Percentiles rank a stretch among this genome's conserved stretches.
These are phyloP conservation scores for Elgaria multicarinata DNA, from an alignment of 2,113 vertebrate species.

Conservation along the genomic window DNA sequence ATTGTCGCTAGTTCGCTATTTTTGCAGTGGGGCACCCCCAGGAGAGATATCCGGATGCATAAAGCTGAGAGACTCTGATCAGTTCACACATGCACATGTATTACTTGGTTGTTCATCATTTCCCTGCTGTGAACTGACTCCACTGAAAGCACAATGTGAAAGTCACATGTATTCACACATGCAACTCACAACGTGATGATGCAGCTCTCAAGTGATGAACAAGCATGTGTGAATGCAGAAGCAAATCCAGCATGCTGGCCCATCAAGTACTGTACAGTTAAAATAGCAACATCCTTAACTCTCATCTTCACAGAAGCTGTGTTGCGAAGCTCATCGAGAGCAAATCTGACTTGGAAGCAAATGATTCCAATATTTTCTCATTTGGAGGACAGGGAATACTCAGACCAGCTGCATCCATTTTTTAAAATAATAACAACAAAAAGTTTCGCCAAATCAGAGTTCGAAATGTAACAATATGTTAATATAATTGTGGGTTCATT, in stretches of 20 bases:
- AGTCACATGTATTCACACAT: background rate
- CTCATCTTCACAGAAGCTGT: background rate
- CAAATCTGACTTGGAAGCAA: constrained; percentile 22
- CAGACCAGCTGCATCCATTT: constrained; percentile 65
- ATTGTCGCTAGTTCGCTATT: background rate
- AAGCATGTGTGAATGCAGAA: background rate
- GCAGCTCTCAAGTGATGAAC: background rate
- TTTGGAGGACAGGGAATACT: constrained; percentile 40
- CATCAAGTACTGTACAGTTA: background rate
- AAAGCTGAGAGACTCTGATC: background rate
- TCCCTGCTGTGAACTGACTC: background rate
- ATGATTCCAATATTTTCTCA: constrained; percentile 29
- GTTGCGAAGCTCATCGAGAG: background rate
- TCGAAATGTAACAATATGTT: constrained; percentile 66
- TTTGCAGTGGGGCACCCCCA: background rate
- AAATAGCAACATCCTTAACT: no score
- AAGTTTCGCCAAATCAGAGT: constrained; percentile 66
- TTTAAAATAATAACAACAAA: background rate
- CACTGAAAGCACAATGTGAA: background rate
- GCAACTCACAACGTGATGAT: background rate
- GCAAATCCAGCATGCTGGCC: background rate
- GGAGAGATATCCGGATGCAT: background rate
- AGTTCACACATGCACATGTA: background rate
- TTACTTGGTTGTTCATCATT: background rate
- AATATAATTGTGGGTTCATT: constrained; percentile 70